Evolutionary conservation across 2,113 vertebrate species (phyloP).

Genomic region (Austrofundulus limnaeus): DNA sequence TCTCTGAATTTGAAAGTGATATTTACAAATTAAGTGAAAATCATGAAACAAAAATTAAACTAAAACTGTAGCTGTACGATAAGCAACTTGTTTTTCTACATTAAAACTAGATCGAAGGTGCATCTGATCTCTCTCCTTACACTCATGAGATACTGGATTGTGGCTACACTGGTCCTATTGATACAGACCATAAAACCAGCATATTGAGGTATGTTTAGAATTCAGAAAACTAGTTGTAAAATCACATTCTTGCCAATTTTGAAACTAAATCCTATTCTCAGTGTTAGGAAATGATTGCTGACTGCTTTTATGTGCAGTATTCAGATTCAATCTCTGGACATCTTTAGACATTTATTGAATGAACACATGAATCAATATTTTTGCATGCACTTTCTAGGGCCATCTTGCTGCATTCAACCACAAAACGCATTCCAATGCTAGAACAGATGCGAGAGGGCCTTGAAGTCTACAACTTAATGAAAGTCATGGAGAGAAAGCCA

Average conservation of each 20-base stretch:
- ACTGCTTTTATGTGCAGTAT: too few species aligned
- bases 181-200: background rate
- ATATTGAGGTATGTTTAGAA: too few species aligned
- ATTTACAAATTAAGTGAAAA: too few species aligned
- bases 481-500: background rate
- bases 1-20: too few species aligned
- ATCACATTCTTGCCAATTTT: too few species aligned
- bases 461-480: background rate
- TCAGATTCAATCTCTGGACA: too few species aligned
- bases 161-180: background rate
- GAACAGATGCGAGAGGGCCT: background rate
- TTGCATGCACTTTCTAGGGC: background rate
- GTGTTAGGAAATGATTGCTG: background rate
- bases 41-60: too few species aligned
- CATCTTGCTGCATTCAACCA: background rate
- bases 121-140: background rate
- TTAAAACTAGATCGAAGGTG: background rate
- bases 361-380: too few species aligned
- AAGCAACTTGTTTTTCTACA: too few species aligned
- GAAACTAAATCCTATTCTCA: too few species aligned
- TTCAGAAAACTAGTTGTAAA: too few species aligned
- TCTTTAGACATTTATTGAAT: background rate
- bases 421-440: background rate
- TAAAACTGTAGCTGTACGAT: too few species aligned
- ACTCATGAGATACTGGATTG: background rate